Evolutionary conservation across 92 coral and sea anemone genomes (phyloP).

Genomic region (Siderastrea siderea): DNA sequence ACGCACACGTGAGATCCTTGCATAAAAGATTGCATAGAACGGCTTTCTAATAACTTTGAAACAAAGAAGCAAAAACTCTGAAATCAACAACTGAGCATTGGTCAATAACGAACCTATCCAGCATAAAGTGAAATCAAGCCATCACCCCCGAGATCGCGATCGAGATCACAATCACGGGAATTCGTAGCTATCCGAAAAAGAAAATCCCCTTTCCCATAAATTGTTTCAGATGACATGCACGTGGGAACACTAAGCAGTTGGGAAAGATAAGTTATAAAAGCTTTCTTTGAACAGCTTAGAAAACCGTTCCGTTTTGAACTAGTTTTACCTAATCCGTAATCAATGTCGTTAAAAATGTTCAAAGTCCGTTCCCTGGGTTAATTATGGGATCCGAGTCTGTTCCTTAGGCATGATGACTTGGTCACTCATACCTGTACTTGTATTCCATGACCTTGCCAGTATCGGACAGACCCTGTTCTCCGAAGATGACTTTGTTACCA

Average conservation of each 20-base stretch:
- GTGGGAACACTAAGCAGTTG: too few species aligned
- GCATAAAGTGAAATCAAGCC: too few species aligned
- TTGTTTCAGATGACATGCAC: too few species aligned
- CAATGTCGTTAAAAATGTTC: neutral
- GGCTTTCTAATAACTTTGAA: neutral
- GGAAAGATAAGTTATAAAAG: too few species aligned
- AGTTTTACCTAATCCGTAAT: neutral
- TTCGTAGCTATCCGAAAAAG: too few species aligned
- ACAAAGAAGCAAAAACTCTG: too few species aligned
- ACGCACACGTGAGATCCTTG: neutral
- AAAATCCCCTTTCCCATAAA: neutral
- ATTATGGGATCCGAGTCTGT: too few species aligned
- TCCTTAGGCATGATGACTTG: too few species aligned
- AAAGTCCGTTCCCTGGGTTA: neutral
- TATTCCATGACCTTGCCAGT: neutral
- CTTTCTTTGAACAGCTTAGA: neutral
- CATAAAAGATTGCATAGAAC: neutral
- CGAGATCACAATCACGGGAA: neutral
- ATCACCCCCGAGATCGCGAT: too few species aligned
- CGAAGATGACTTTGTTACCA: neutral
- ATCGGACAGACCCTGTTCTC: neutral
- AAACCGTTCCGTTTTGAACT: neutral
- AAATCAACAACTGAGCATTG: too few species aligned
- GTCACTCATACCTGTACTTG: slow-evolving; percentile 2
- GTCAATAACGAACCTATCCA: too few species aligned